A percentile compares a stretch with the other conserved stretches of the same genome.
phyloP scores from a whole-genome alignment of 2,888 invertebrate genomes.

The Drosophila demipolita region DNA sequence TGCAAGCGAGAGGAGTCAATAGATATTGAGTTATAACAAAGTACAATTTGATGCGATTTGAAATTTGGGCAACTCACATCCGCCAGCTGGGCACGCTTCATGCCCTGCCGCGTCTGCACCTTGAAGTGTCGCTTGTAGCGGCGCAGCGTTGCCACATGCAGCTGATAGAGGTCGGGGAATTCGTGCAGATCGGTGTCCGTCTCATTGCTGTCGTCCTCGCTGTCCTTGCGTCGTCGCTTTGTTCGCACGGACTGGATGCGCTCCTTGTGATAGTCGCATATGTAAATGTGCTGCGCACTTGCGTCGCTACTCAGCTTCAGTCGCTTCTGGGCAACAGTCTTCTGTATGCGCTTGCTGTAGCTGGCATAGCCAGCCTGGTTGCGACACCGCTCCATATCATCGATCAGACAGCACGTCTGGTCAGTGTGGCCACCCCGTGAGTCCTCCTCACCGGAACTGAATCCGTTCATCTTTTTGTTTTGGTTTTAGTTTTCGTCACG shows the following conservation, averaged over 20 bases:
- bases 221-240: constrained; percentile 95
- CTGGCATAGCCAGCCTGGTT: constrained; percentile 92
- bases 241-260: constrained; percentile 98
- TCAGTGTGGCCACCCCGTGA: constrained; percentile 94
- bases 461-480: constrained; percentile 88
- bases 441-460: constrained; percentile 96
- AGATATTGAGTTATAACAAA: not conserved
- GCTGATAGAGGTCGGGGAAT: constrained; percentile 94
- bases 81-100: constrained; percentile 97
- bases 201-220: constrained; percentile 97
- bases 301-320: constrained; percentile 95
- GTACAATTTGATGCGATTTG: not conserved
- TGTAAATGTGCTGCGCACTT: constrained; percentile 95
- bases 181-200: constrained; percentile 96
- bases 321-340: constrained; percentile 95
- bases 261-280: constrained; percentile 98
- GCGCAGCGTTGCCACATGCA: constrained; percentile 97
- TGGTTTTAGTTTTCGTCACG: constrained; percentile 7
- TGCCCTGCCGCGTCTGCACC: constrained; percentile 94
- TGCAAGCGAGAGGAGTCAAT: constrained; percentile 85
- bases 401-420: constrained; percentile 96
- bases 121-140: constrained; percentile 97
- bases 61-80: constrained; percentile 89
- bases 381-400: constrained; percentile 94
- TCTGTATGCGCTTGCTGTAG: constrained; percentile 98